Evolutionary conservation across 2,888 invertebrate genomes (phyloP).

Genomic region (Lepidocyrtoides sp.): DNA sequence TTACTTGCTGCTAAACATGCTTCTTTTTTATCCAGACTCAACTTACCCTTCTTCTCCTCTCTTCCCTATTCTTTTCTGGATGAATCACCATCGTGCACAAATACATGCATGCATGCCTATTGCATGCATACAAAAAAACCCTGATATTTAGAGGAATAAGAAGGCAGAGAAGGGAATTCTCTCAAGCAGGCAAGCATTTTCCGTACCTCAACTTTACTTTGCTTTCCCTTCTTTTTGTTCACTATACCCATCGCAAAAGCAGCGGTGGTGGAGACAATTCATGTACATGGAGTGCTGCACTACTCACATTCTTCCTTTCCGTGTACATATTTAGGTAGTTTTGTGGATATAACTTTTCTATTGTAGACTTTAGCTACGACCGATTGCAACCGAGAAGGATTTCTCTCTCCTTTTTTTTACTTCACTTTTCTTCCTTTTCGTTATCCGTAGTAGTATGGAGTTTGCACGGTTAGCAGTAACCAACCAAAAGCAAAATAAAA

Average conservation of each 20-base stretch:
- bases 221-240: not conserved
- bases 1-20: not conserved
- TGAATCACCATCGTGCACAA: slow-evolving; percentile 27
- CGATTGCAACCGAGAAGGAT: slow-evolving; percentile 40
- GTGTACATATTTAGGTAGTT: not conserved
- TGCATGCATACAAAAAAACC: too few relatives aligned
- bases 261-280: too few relatives aligned
- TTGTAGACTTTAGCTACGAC: slow-evolving; percentile 9
- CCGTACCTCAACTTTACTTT: not conserved
- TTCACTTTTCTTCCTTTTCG: not conserved
- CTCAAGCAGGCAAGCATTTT: slow-evolving; percentile 13
- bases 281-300: not conserved
- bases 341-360: not conserved
- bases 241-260: not conserved
- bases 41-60: slow-evolving; percentile 5
- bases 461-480: not conserved
- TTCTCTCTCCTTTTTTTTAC: too few relatives aligned
- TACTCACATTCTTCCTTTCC: not conserved
- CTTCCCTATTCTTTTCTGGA: not conserved
- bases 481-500: slow-evolving; percentile 29
- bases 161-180: slow-evolving; percentile 3
- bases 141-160: too few relatives aligned
- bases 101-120: not conserved
- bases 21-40: not conserved
- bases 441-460: not conserved